phyloP scores from a whole-genome alignment of 1,140 invertebrate species.

The Homalodisca vitripennis region DNA sequence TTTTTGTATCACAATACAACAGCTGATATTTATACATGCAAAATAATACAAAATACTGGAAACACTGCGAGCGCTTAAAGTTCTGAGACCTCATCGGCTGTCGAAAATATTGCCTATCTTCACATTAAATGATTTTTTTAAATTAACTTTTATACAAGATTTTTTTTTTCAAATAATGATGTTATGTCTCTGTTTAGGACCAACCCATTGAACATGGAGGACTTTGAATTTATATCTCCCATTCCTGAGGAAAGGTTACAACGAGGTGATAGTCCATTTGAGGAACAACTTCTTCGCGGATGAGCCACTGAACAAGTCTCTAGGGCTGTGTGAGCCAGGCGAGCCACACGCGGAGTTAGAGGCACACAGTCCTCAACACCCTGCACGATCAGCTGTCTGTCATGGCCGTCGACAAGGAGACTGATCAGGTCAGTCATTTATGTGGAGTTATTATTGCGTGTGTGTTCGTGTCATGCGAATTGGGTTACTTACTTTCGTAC shows the following conservation, averaged over 20 bases:
- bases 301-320: conserved; percentile 73
- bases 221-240: conserved; percentile 35
- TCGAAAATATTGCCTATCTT: too few relatives aligned
- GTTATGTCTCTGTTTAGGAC: too few relatives aligned
- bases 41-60: too few relatives aligned
- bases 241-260: conserved; percentile 39
- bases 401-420: conserved; percentile 61
- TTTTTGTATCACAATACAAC: too few relatives aligned
- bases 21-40: too few relatives aligned
- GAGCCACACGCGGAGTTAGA: conserved; percentile 68
- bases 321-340: conserved; percentile 63
- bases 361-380: conserved; percentile 64
- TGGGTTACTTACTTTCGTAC: too few relatives aligned
- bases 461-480: too few relatives aligned
- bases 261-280: conserved; percentile 66
- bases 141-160: too few relatives aligned
- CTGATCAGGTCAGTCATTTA: conserved; percentile 57
- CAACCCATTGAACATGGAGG: conserved; percentile 24
- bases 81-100: too few relatives aligned
- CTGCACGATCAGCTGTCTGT: conserved; percentile 68
- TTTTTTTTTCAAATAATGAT: too few relatives aligned
- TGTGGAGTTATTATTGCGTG: not conserved
- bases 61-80: too few relatives aligned
- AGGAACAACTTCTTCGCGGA: conserved; percentile 73
- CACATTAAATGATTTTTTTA: too few relatives aligned